These are phyloP conservation scores for Drosophila kikkawai DNA, from an alignment of 1,140 invertebrate genomes.

Conservation along the genomic window DNA sequence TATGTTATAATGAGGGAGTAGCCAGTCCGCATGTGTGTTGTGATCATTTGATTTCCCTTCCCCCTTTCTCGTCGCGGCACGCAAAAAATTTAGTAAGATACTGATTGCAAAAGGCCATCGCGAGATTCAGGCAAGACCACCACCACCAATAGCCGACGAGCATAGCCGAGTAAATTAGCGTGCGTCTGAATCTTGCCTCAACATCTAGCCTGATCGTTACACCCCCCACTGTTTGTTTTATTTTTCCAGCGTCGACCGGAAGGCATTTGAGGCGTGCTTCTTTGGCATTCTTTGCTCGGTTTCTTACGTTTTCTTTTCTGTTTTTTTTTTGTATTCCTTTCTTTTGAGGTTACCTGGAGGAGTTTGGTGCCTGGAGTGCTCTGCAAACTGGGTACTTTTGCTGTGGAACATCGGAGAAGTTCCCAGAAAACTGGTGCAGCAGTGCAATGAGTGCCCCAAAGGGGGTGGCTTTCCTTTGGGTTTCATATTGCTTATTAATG, in stretches of 20 bases:
- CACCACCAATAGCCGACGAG: too few relatives aligned
- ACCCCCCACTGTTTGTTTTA: constrained; percentile 42
- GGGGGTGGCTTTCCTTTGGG: constrained; percentile 4
- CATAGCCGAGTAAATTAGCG: too few relatives aligned
- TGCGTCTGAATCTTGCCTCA: too few relatives aligned
- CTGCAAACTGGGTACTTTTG: constrained; percentile 52
- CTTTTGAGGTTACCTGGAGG: constrained; percentile 70
- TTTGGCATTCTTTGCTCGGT: constrained; percentile 26
- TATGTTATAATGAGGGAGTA: too few relatives aligned
- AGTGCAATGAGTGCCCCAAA: constrained; percentile 51
- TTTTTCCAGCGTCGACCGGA: constrained; percentile 62
- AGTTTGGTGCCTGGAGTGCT: constrained; percentile 30
- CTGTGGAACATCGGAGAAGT: constrained; percentile 16
- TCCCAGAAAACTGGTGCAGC: constrained; percentile 56
- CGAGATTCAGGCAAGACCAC: too few relatives aligned
- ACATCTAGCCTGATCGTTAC: too few relatives aligned
- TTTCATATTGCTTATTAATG: constrained; percentile 61
- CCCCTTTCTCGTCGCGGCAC: too few relatives aligned
- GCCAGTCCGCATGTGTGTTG: too few relatives aligned
- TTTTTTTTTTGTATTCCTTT: neutral
- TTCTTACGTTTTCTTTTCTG: neutral
- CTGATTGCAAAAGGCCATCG: too few relatives aligned
- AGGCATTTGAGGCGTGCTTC: constrained; percentile 70
- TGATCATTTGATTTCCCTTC: too few relatives aligned
- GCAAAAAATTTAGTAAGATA: too few relatives aligned